Base-by-base conservation (phyloP, 37 sponge, comb jelly and placozoan species). In the Dysidea cf. avara region DNA sequence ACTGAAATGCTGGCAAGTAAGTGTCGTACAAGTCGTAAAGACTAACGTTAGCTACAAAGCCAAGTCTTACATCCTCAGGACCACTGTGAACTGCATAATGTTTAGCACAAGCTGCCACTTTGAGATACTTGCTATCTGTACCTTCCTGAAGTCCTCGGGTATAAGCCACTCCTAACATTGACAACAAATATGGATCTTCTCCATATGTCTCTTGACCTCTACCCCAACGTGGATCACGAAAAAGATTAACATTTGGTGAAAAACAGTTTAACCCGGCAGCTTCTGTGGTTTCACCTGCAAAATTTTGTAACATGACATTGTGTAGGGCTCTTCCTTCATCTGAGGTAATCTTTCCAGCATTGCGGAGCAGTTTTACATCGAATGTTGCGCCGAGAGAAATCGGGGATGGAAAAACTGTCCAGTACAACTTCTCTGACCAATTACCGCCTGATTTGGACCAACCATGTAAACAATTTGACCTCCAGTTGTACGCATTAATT, bases 401-500 rank as follows among this genome's bases (percentile, higher is more conserved):
- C 7, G 90, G 90, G 13, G 85, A 81, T 1, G 90, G 86, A 49
- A 89, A 89, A 1, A 89, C 90, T 25, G 90, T 89, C 90, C 90
- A 89, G 11, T 58, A 54, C 28, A 78, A 47, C 25, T 38, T 76
- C 32, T 38, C 33, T 0, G 58, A n/a, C 80, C 80, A 83, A 43
- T 79, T 75, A 0, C 90, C 90, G 17, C 76, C 81, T 26, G 81
- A 80, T 11, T n/a, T 54, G 0, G 85, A 33, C 90, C 90, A 89
- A 9, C 90, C 90, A 61, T 89, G 90, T 14, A 89, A 34, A 26
- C 90, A 89, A 43, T 89, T 89, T 28, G 90, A 89, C 16, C 90
- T 24, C 90, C 90, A 89, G 81, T 89, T 89, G 72, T 89, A 89
- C n/a, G n/a, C n/a, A n/a, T n/a, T n/a, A n/a, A n/a, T n/a, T n/a